Evolutionary conservation across 1,140 invertebrate genomes (phyloP), one percentile per base, ranked within the genome.

Genomic region (Papilio aristodemus): DNA sequence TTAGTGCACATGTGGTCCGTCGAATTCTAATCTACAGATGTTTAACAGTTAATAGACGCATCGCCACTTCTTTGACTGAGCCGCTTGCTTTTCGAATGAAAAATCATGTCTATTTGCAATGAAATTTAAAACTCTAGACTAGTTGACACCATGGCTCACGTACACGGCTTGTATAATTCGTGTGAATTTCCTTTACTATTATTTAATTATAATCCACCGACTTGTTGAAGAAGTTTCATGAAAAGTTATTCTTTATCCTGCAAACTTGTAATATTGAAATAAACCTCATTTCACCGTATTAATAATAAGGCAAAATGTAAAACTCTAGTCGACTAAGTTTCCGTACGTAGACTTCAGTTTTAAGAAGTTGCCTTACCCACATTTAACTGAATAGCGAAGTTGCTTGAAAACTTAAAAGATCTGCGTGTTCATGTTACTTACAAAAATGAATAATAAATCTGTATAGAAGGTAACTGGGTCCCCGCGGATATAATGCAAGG

Each of bases 361-460:
- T 37, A 38, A 36, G 9, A 60, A 60, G 27, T 60, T n/a, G n/a
- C n/a, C 32, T 57, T 60, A 38, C 9, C 36, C n/a, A 60, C 36
- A 60, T 60, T 60, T 37, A 38, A n/a, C 5, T 60, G 32, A 60
- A 17, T 60, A 60, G 58, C 32, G 10, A 60, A 60, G 32, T 60
- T 37, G 17, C 58, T 60, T 60, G 17, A 38, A 37, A 36, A 60
- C 58, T 60, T 60, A 1, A 10, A 60, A 36, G 4, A 60, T 38
- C 58, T 60, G 58, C 32, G 32, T 27, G 36, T 19, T 36, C 58
- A 17, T 37, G 14, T 60, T 60, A 60, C 58, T n/a, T 60, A 38
- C 58, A 60, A 60, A 36, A 32, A 60, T 60, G 58, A 60, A 60
- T 60, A 38, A 38, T 38, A 60, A 60, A 60, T 36, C 5, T 60